These are phyloP conservation scores for Tridacna crocea DNA, from an alignment of 2,888 invertebrate species.

Conservation along the genomic window DNA sequence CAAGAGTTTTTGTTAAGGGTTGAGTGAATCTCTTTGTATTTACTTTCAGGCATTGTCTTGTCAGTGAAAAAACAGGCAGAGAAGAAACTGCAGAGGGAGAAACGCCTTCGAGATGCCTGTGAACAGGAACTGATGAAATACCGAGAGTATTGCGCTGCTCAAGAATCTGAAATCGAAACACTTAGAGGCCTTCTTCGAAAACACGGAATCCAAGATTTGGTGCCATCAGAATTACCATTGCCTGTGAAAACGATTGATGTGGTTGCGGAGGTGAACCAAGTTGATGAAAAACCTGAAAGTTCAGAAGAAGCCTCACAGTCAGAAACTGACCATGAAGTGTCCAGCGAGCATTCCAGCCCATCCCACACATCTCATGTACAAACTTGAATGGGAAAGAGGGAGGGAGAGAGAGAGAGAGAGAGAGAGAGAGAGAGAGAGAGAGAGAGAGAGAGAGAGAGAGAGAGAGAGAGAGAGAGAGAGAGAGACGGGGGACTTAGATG, in stretches of 20 bases:
- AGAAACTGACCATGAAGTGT: background rate
- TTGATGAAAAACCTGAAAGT: slow-evolving; percentile 45
- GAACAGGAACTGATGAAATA: slow-evolving; percentile 83
- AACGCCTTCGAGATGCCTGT: slow-evolving; percentile 77
- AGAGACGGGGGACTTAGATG: too few species aligned
- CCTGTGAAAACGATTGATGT: slow-evolving; percentile 76
- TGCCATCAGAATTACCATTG: slow-evolving; percentile 69
- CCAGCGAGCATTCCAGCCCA: slow-evolving; percentile 13
- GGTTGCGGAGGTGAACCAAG: slow-evolving; percentile 79
- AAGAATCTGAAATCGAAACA: slow-evolving; percentile 83
- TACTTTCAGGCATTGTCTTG: slow-evolving; percentile 77
- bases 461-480: too few species aligned
- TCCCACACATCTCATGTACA: background rate
- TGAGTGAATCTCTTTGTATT: too few species aligned
- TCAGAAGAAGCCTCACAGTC: background rate
- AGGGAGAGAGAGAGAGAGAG: too few species aligned
- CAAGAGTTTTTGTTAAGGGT: too few species aligned
- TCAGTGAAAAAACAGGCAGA: slow-evolving; percentile 83
- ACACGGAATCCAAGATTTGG: slow-evolving; percentile 79
- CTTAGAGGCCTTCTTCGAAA: slow-evolving; percentile 81
- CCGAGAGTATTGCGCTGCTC: slow-evolving; percentile 82
- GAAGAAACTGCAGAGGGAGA: slow-evolving; percentile 81
- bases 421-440: too few species aligned
- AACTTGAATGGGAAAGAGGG: too few species aligned
- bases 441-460: too few species aligned